Evolutionary conservation across 2,888 invertebrate genomes (phyloP).

Genomic region (Acanthosoma haemorrhoidale): DNA sequence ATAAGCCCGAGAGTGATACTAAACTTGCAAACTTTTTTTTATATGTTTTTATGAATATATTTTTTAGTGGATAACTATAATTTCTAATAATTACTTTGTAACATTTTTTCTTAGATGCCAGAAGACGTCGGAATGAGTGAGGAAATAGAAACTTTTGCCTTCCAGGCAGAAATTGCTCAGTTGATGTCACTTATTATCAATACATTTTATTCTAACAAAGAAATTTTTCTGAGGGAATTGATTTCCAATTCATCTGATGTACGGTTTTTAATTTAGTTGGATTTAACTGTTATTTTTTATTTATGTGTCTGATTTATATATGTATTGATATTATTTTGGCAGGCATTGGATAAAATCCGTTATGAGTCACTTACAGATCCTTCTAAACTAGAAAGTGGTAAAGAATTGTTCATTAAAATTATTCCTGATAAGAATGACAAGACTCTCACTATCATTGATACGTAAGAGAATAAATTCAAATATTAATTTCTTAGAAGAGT

Average conservation of each 20-base stretch:
- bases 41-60: too few species aligned
- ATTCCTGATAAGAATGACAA: slow-evolving; percentile 93
- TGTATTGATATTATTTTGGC: slow-evolving; percentile 36
- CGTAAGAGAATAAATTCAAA: slow-evolving; percentile 49
- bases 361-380: slow-evolving; percentile 97
- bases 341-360: slow-evolving; percentile 79
- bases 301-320: background rate
- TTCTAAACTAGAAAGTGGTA: slow-evolving; percentile 95
- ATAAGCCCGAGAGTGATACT: too few species aligned
- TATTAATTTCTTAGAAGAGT: background rate
- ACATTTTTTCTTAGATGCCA: slow-evolving; percentile 80
- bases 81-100: too few species aligned
- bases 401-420: slow-evolving; percentile 92
- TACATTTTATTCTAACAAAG: slow-evolving; percentile 99
- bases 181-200: too few species aligned
- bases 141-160: slow-evolving; percentile 99
- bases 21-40: too few species aligned
- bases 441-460: slow-evolving; percentile 91
- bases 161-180: too few species aligned
- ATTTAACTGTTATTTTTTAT: background rate
- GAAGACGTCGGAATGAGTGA: slow-evolving; percentile 90
- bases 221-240: slow-evolving; percentile 96
- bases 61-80: too few species aligned
- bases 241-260: slow-evolving; percentile 98
- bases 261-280: slow-evolving; percentile 42